These are phyloP conservation scores for Mesochorus sp. DNA, from an alignment of 2,888 invertebrate genomes.

Conservation along the genomic window DNA sequence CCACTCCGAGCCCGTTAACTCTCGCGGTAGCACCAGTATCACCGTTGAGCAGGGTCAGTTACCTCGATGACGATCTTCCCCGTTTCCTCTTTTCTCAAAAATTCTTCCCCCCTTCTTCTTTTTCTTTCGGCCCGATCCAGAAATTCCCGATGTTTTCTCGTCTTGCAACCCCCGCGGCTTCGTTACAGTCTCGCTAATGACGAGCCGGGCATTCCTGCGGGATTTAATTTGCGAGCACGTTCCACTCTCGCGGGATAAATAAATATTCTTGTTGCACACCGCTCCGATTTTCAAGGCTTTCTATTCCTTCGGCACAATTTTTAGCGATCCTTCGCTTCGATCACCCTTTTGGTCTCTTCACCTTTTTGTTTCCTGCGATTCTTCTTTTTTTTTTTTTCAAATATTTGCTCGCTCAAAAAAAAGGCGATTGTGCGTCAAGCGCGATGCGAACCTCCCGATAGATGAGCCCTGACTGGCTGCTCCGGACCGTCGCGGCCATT, in stretches of 20 bases:
- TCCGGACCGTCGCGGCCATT: constrained; percentile 77
- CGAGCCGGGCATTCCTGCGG: constrained; percentile 13
- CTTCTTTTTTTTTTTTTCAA: neutral
- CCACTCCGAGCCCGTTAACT: constrained; percentile 45
- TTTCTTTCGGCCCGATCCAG: too few relatives aligned
- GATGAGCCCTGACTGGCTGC: constrained; percentile 79
- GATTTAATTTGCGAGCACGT: neutral
- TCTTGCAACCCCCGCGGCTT: too few relatives aligned
- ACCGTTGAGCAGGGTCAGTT: constrained; percentile 81
- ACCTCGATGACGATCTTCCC: constrained; percentile 68
- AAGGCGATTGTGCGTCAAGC: constrained; percentile 50
- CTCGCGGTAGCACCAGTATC: constrained; percentile 66
- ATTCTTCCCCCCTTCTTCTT: too few relatives aligned
- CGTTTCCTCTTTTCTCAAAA: constrained; percentile 21
- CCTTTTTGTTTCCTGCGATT: neutral
- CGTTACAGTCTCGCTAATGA: constrained; percentile 4
- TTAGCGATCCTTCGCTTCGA: constrained; percentile 18
- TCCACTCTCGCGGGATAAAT: too few relatives aligned
- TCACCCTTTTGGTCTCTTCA: neutral
- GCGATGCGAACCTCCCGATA: constrained; percentile 72
- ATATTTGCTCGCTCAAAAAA: constrained; percentile 14
- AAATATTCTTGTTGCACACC: neutral
- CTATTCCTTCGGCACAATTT: constrained; percentile 1
- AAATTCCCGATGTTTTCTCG: too few relatives aligned
- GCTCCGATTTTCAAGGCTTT: neutral